A percentile compares a stretch with the other conserved stretches of the same genome.
Conservation (phyloP, 2,113 vertebrate genomes). For the Aptenodytes forsteri region DNA sequence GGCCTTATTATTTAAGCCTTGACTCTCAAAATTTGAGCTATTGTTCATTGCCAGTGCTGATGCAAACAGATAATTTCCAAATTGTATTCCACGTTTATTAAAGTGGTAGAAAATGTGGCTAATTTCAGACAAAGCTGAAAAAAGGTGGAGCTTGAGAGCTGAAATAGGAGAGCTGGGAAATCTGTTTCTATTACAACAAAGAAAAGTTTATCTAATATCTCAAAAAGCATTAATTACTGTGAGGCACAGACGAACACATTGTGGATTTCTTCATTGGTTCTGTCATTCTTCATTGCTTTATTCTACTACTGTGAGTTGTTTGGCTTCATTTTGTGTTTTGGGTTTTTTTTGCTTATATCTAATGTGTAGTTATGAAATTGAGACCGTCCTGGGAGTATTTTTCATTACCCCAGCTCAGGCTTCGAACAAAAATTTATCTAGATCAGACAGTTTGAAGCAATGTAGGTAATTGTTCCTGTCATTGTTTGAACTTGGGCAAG, state of each 20-base stretch:
- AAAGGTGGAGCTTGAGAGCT: conserved; percentile 27
- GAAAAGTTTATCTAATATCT: conserved; percentile 64
- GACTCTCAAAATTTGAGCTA: conserved; percentile 55
- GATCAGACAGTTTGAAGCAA: background rate
- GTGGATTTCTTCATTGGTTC: conserved; percentile 42
- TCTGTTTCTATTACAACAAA: conserved; percentile 26
- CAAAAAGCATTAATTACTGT: conserved; percentile 64
- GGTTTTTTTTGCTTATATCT: conserved; percentile 2
- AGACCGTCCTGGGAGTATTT: conserved; percentile 34
- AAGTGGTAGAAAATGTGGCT: conserved; percentile 56
- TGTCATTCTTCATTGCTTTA: conserved; percentile 48
- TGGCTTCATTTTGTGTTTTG: background rate
- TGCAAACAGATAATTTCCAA: conserved; percentile 49
- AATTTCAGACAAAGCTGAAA: conserved; percentile 52
- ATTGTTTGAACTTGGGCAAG: background rate
- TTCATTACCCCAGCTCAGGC: conserved; percentile 16
- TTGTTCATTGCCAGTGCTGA: conserved; percentile 8
- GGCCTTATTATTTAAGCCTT: conserved; percentile 47
- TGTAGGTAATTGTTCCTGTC: background rate
- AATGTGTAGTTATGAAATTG: conserved; percentile 37
- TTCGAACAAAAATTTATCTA: conserved; percentile 7
- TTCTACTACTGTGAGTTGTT: conserved; percentile 48
- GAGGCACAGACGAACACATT: background rate
- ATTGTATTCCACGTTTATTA: conserved; percentile 32
- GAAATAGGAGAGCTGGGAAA: conserved; percentile 23